Base-by-base conservation (phyloP, 2,797 vertebrate species). In the Psittacula derbiana region DNA sequence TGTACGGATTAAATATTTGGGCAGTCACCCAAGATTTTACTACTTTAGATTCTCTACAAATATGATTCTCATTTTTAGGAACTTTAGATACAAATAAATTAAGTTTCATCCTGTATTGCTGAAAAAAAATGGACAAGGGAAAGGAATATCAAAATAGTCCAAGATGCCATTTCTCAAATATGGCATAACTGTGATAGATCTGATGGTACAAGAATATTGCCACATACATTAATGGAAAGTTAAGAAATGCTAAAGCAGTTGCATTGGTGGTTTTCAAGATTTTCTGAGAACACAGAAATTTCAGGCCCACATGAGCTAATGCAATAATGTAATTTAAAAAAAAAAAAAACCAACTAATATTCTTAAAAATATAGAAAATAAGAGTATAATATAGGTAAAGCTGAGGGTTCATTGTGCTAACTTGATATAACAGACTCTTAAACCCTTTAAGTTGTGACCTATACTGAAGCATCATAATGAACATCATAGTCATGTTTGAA, bases 1-100 rank as follows among this genome's bases (percentile, higher is more conserved):
- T 95, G 66, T 96, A 88, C 61, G 67, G 92, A 95, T 89, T 85
- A 94, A 97, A 87, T 96, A 96, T 92, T 96, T 95, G 74, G 93
- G 86, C 95, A 97, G 79, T 57, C 80, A 70, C 28, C 16, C 64
- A 91, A 96, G 75, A 83, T 75, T 44, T 79, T 57, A 79, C 75
- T 97, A 86, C 91, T 97, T 97, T 60, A 84, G 88, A 64, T 89
- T 85, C 74, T 67, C 24, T 61, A 44, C 33, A 82, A 86, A 76
- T 18, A 80, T 25, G 2, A 75, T 30, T 92, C 86, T 87, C 1
- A 27, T 67, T 82, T 93, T 93, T 71, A 74, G 61, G 61, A 74
- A 67, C n/a, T 71, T 76, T 38, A 84, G 19, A 38, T 44, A 76
- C 36, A 9, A 88, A 69, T 57, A 24, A 1, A 31, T 86, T 47